Conservation (phyloP, 2,888 invertebrate species). For the Vesta saturnalis region DNA sequence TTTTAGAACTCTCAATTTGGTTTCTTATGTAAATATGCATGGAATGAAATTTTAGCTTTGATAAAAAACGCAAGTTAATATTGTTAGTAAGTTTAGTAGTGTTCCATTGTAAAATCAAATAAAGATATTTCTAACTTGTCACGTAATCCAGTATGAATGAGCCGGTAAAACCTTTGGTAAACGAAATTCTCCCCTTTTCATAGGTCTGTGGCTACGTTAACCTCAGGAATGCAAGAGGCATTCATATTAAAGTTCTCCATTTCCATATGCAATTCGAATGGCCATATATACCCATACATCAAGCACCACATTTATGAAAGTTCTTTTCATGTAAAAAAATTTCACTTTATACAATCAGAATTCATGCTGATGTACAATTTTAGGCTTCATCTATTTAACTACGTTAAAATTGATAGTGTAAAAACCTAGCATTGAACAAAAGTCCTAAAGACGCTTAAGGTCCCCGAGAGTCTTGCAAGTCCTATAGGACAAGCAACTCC, state of each 20-base stretch:
- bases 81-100: no score
- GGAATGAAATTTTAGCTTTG: no score
- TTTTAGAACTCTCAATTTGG: no score
- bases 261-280: slow-evolving; percentile 39
- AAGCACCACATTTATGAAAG: slow-evolving; percentile 26
- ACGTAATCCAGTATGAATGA: slow-evolving; percentile 12
- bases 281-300: slow-evolving; percentile 35
- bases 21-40: no score
- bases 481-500: slow-evolving; percentile 44
- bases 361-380: neutral
- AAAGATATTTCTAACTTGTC: slow-evolving; percentile 10
- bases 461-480: slow-evolving; percentile 38
- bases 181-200: slow-evolving; percentile 30
- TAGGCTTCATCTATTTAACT: slow-evolving; percentile 5
- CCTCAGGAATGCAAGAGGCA: slow-evolving; percentile 53
- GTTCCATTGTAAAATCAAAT: slow-evolving; percentile 9
- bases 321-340: neutral
- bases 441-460: slow-evolving; percentile 29
- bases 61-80: no score
- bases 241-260: slow-evolving; percentile 51
- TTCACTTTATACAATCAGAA: slow-evolving; percentile 1
- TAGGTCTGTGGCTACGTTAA: slow-evolving; percentile 40
- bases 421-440: slow-evolving; percentile 28
- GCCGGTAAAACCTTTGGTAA: slow-evolving; percentile 14
- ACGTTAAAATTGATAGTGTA: slow-evolving; percentile 17